Percentiles rank a stretch among this genome's conserved stretches.
Conservation (phyloP, 2,113 vertebrate genomes). For the Odontophorus gujanensis region DNA sequence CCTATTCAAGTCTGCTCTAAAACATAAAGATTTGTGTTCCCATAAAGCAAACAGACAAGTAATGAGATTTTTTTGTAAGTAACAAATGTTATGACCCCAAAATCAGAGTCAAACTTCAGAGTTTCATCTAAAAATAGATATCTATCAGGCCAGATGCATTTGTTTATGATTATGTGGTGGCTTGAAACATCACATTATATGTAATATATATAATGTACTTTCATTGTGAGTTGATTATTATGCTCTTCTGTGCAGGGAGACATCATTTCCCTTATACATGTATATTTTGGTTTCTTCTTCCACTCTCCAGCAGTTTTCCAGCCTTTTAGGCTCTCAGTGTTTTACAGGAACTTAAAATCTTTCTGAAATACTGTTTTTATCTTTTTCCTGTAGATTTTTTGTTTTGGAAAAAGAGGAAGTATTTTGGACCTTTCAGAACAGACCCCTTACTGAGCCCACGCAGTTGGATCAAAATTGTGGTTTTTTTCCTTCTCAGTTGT, state of each 20-base stretch:
- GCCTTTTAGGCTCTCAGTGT: not conserved
- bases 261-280: not conserved
- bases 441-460: not conserved
- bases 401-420: not conserved
- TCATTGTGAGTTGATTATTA: not conserved
- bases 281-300: not conserved
- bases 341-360: not conserved
- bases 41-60: not conserved
- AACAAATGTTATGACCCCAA: not conserved
- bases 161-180: not conserved
- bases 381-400: not conserved
- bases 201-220: accelerated
- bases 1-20: not conserved
- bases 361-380: not conserved
- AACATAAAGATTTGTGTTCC: not conserved
- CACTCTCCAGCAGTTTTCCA: not conserved
- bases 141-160: not conserved
- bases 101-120: not conserved
- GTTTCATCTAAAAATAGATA: not conserved
- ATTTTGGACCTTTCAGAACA: not conserved
- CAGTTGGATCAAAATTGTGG: not conserved
- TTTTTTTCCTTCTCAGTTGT: not conserved
- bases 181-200: not conserved
- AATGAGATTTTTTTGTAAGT: not conserved
- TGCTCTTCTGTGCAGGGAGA: not conserved